phyloP scores from a whole-genome alignment of 2,113 vertebrate species.

The Rhinoderma darwinii region DNA sequence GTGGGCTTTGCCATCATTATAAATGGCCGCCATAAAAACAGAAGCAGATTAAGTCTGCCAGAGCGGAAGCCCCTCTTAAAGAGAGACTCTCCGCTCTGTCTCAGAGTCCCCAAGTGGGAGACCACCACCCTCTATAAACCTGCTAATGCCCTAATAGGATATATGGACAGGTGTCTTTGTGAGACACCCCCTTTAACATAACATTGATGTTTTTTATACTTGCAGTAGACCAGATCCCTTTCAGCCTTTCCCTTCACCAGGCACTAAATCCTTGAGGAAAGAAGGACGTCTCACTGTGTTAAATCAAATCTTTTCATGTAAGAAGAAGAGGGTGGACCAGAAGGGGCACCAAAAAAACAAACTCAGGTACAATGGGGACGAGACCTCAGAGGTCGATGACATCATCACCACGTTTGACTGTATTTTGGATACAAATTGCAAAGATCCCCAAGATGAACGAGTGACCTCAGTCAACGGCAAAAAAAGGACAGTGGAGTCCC shows the following conservation, averaged over 20 bases:
- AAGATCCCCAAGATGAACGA: conserved; percentile 65
- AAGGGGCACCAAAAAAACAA: conserved; percentile 68
- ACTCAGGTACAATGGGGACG: conserved; percentile 66
- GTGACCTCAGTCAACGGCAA: conserved; percentile 64
- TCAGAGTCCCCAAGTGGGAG: too few species aligned
- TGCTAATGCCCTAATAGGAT: too few species aligned
- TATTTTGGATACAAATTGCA: conserved; percentile 73
- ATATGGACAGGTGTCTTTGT: too few species aligned
- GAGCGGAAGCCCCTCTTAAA: too few species aligned
- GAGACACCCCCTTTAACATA: too few species aligned
- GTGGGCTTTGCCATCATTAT: too few species aligned
- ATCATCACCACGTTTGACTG: conserved; percentile 86
- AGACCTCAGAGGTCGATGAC: conserved; percentile 83
- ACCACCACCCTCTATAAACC: too few species aligned
- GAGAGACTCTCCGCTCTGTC: too few species aligned
- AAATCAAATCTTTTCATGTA: conserved; percentile 83
- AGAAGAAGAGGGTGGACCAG: conserved; percentile 79
- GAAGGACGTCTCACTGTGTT: conserved; percentile 79
- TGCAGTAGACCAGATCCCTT: conserved; percentile 70
- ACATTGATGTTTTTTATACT: conserved; percentile 49
- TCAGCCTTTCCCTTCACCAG: conserved; percentile 68
- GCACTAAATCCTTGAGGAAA: conserved; percentile 72
- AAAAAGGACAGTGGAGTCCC: conserved; percentile 69
- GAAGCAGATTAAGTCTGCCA: too few species aligned
- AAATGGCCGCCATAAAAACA: too few species aligned